phyloP scores from a whole-genome alignment of 2,113 vertebrate species.

The Sinosuthora webbiana region DNA sequence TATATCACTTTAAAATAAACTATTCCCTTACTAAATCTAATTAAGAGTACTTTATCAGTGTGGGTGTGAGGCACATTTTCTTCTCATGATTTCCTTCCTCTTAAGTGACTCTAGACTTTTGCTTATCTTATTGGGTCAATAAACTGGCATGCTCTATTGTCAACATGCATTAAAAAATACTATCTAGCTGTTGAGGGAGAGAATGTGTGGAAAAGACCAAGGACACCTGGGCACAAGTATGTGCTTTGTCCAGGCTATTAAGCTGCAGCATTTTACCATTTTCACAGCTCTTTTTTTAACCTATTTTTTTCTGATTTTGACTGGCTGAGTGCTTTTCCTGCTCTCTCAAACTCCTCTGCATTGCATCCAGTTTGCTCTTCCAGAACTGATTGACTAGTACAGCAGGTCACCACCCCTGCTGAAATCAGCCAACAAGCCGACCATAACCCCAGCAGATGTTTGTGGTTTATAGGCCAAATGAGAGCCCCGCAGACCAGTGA shows the following conservation, averaged over 20 bases:
- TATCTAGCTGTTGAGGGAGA: constrained; percentile 19
- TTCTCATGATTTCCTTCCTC: constrained; percentile 5
- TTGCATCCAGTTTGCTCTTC: constrained; percentile 33
- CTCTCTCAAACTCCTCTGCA: neutral
- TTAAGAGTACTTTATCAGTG: neutral
- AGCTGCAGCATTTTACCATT: neutral
- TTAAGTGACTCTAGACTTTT: constrained; percentile 59
- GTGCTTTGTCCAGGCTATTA: neutral
- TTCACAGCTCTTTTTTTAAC: neutral
- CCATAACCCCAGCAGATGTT: constrained; percentile 77
- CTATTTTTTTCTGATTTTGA: neutral
- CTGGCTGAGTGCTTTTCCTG: neutral
- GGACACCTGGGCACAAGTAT: neutral
- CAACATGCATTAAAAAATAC: constrained; percentile 62
- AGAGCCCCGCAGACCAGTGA: constrained; percentile 52
- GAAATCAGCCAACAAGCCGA: constrained; percentile 63
- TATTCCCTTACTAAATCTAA: neutral
- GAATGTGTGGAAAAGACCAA: constrained; percentile 14
- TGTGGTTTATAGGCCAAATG: constrained; percentile 71
- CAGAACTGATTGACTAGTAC: neutral
- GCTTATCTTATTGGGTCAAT: constrained; percentile 57
- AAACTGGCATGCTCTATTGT: constrained; percentile 32
- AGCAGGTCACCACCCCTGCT: constrained; percentile 40
- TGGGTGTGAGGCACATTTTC: neutral
- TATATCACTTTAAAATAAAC: neutral